Base-by-base conservation (phyloP, 2,888 invertebrate species). In the Gryllus longicercus region DNA sequence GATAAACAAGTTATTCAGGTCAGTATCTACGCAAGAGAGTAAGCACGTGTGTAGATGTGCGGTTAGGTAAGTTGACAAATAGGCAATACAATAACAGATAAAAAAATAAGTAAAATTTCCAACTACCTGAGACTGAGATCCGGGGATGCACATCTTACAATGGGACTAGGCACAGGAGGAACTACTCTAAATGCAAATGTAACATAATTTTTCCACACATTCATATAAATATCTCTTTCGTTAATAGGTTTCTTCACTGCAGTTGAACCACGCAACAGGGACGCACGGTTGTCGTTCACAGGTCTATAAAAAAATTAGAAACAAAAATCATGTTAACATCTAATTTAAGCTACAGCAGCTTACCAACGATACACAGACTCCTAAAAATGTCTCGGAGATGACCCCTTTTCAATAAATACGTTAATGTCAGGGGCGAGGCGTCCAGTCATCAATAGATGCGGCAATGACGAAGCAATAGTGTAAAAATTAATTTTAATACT, bases 161-260 rank as follows among this genome's bases (percentile, higher is more conserved):
- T 92, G 0, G 95, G 94, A 85, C 94, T 94, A 1, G 95, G 94
- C 82, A 95, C 94, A 49, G 96, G 95, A 16, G 98, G 99, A 10
- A 98, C 97, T 77, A 99, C 94, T 79, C 97, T 92, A 89, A 98
- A 99, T 11, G 97, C 97, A 89, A 98, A 95, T 21, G 96, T 96
- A 84, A 98, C 92, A 88, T 99, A 98, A 89, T 98, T 98, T 86
- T 97, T 95, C 98, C 99, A 99, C 49, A 99, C 91, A 87, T 96
- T 96, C 90, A 99, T 93, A 87, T 98, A 97, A 51, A 96, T 93
- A 86, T 98, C 98, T 84, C 97, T 90, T 88, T 98, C 98, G 84
- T 95, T 96, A 80, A 96, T 93, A 12, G 96, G 94, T 86, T 97
- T 97, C 85, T 96, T 93, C 0, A 96, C 93, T 10, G 96, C 91